phyloP scores from a whole-genome alignment of 2,797 vertebrate genomes.

The Poeciliopsis paucimaculata region DNA sequence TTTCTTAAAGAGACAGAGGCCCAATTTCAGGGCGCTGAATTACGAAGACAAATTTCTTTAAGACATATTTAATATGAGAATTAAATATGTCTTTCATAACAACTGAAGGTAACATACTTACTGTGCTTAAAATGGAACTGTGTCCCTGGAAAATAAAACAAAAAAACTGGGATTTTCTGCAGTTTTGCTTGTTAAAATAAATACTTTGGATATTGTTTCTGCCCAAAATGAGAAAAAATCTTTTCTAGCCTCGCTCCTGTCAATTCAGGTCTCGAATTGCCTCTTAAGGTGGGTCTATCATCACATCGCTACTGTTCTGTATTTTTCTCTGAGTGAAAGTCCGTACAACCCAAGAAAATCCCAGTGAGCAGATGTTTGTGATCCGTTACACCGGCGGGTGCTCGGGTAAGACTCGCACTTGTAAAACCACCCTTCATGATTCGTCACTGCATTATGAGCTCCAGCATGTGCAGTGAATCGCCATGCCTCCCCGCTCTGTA shows the following conservation, averaged over 20 bases:
- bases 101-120: too few species aligned
- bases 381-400: not conserved
- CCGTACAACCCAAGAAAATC: not conserved
- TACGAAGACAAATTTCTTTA: too few species aligned
- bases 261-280: not conserved
- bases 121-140: too few species aligned
- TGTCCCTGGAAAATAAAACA: not conserved
- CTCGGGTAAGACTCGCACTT: not conserved
- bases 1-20: too few species aligned
- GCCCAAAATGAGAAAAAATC: not conserved
- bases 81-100: too few species aligned
- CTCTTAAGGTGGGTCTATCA: not conserved
- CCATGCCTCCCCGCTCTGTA: conserved; percentile 10
- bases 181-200: not conserved
- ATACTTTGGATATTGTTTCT: not conserved
- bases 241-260: not conserved
- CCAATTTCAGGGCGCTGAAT: too few species aligned
- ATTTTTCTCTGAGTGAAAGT: not conserved
- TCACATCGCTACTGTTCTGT: not conserved
- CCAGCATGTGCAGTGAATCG: not conserved
- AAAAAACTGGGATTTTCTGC: not conserved
- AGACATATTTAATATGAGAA: too few species aligned
- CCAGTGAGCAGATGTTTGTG: not conserved
- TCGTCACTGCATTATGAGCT: conserved; percentile 22
- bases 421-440: conserved; percentile 37